phyloP scores from a whole-genome alignment of 1,140 invertebrate species.

The Pseudomyrmex sp. region DNA sequence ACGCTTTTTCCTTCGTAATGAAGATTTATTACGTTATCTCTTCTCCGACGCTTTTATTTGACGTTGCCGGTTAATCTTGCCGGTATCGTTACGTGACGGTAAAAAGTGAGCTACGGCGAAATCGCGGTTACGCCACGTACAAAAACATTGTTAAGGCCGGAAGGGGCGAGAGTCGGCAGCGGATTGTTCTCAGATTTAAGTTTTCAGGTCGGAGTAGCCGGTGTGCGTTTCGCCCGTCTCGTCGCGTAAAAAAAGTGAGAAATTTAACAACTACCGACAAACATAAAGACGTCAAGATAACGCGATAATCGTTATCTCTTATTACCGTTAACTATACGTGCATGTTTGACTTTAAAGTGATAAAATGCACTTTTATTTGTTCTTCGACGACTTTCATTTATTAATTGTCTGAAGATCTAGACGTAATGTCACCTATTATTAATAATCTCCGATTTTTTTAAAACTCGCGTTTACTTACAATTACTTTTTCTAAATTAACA shows the following conservation, averaged over 20 bases:
- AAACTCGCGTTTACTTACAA: neutral
- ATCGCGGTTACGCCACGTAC: constrained; percentile 48
- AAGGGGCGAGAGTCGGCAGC: constrained; percentile 42
- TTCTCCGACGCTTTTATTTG: constrained; percentile 63
- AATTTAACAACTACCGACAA: constrained; percentile 53
- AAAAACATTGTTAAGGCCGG: constrained; percentile 54
- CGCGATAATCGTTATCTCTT: constrained; percentile 50
- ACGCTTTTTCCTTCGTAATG: constrained; percentile 60
- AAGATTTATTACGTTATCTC: constrained; percentile 72
- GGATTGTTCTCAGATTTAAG: constrained; percentile 59
- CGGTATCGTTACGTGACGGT: constrained; percentile 53
- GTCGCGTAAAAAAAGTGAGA: constrained; percentile 30
- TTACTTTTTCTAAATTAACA: too few species aligned
- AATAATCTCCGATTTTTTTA: neutral
- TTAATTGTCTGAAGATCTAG: neutral
- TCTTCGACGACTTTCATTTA: neutral
- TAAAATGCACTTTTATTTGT: neutral
- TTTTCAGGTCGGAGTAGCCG: constrained; percentile 57
- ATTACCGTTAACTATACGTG: constrained; percentile 2
- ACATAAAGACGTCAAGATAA: constrained; percentile 47
- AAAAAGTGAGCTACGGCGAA: constrained; percentile 57
- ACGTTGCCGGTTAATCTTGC: constrained; percentile 63
- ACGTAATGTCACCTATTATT: neutral
- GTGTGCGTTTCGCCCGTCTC: constrained; percentile 37
- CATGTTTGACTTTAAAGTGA: constrained; percentile 41